Evolutionary conservation across 35 echinoderm and acorn worm species (phyloP), one percentile per base, ranked within the genome.

Genomic region (Heliocidaris tuberculata): DNA sequence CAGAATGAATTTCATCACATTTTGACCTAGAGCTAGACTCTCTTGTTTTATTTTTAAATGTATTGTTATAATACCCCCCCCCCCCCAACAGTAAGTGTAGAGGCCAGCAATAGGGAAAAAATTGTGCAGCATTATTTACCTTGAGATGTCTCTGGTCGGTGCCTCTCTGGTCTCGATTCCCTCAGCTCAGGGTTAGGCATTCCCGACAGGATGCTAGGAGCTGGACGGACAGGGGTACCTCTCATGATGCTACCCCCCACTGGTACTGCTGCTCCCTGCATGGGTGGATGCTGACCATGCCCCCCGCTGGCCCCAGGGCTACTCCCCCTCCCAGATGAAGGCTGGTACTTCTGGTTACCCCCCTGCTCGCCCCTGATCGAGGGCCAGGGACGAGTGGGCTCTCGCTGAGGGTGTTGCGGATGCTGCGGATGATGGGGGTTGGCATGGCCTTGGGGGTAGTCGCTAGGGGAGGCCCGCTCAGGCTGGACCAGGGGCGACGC

Each of bases 181-280:
- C 94, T 96, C 21, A 96, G 56, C 50, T 96, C 96, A 4, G 92
- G 96, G 42, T 96, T 96, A 48, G 96, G 96, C 35, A 86, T 95
- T 5, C 96, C 96, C 11, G 90, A 71, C 54, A 93, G 93, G 35
- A 96, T 96, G 90, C 96, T 96, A 42, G 96, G 96, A 13, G 89
- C 88, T 12, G 32, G 85, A n/a, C 94, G 90, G 60, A 95, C 95
- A 31, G 96, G 96, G 27, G 94, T 97, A 27, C 96, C 96, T 61
- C 92, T 85, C 78, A 95, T 86, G 92, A 97, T 97, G 91, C 96
- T 97, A 19, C 96, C 96, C 50, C 49, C 85, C 15, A 85, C 59
- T 7, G 49, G 47, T 27, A 92, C 13, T 27, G 16, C 2, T 50
- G 48, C 21, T 9, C 94, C 94, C 13, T 88, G 86, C 27, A 30